A percentile compares a stretch with the other conserved stretches of the same genome.
Evolutionary conservation across 2,113 vertebrate genomes (phyloP).

Genomic region (Zosterops hypoxanthus): DNA sequence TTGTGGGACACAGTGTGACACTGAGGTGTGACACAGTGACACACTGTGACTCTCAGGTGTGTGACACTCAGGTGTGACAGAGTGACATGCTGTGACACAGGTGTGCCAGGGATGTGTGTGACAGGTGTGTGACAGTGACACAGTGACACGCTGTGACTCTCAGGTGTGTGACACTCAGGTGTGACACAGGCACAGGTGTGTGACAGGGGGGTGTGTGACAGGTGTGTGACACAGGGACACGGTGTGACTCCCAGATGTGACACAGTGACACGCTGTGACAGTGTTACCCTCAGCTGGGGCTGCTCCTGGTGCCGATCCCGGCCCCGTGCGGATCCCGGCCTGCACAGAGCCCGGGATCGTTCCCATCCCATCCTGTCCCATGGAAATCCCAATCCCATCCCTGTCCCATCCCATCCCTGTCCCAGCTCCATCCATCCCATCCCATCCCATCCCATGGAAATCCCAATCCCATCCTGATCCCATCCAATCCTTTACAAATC

Average conservation of each 20-base stretch:
- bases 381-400: no score
- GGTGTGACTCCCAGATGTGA: not conserved
- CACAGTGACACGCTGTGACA: not conserved
- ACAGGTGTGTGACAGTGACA: not conserved
- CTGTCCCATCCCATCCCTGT: not conserved
- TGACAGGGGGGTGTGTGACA: no score
- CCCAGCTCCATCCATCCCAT: no score
- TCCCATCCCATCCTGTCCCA: not conserved
- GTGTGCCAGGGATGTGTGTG: no score
- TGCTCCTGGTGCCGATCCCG: not conserved
- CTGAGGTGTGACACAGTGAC: not conserved
- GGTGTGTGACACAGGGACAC: no score
- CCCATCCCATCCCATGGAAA: no score
- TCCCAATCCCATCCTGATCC: no score
- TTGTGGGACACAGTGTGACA: no score
- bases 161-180: not conserved
- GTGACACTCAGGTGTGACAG: not conserved
- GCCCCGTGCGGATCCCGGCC: not conserved
- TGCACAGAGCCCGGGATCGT: not conserved
- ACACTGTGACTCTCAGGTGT: not conserved
- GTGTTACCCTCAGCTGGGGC: not conserved
- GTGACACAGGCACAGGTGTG: no score
- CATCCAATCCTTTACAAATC: no score
- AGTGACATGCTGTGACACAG: no score
- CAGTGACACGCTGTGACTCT: not conserved